Base-by-base conservation (phyloP, 2,113 vertebrate genomes). In the Sphyrna mokarran region DNA sequence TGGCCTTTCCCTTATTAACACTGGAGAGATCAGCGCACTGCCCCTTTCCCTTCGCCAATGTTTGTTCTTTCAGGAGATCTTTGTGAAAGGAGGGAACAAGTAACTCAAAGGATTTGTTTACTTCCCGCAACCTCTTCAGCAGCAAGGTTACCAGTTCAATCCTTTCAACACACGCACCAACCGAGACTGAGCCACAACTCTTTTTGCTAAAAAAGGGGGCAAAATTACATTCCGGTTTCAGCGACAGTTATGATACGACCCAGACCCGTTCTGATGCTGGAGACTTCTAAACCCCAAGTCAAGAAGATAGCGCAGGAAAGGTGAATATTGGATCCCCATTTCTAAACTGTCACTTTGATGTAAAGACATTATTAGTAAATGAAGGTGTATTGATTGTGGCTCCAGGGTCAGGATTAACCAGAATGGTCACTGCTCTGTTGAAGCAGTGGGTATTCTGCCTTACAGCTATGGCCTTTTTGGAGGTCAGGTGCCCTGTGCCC, bases 341-440 rank as follows among this genome's bases (percentile, higher is more conserved):
- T 98, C 97, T 97, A 97, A 98, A 97, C 97, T 97, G 96, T 98
- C 98, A 98, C 98, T 97, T 98, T 98, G 97, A 98, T 99, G 98
- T 98, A 97, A 98, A 97, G 98, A 98, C 98, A 98, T 99, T 98
- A 98, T 98, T 98, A 98, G 98, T 98, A 98, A 98, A 98, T 98
- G 97, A 98, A 98, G 98, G 97, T 98, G 97, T 98, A 99, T 99
- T 97, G 98, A 99, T 99, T 98, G 97, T 98, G 98, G 97, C 97
- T 96, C 97, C 97, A 97, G 97, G 98, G 98, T 98, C 98, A 97
- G 98, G 97, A 99, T 98, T 98, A 98, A 98, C 98, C 96, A 96
- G 96, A 97, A 97, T 97, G 97, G 97, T 97, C 98, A 97, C 96
- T 96, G 96, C 97, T 98, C 97, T 96, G 97, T 97, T 94, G 96